Evolutionary conservation across 2,888 invertebrate genomes (phyloP), one percentile per base, ranked within the genome.

Genomic region (Callyntrura guangdongensis): DNA sequence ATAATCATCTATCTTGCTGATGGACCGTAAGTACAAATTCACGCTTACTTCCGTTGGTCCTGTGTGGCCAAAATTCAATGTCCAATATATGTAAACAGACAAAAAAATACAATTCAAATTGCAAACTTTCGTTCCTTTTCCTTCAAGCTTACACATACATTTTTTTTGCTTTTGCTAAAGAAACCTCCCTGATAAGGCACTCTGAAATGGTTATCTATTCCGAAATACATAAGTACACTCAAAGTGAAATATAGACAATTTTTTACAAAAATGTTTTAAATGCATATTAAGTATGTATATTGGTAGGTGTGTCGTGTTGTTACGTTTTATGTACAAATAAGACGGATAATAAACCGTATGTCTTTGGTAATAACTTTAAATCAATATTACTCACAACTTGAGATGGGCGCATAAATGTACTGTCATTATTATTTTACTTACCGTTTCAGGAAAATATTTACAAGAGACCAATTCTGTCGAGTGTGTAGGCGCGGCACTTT

Each of bases 1-100:
- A 96, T 98, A 98, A 97, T 99, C 99, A 96, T 98, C 98, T 96
- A 99, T 99, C 97, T 98, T 98, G 97, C 98, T 98, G 97, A 99
- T 98, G 96, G 98, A 99, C 95, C 99, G 97, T 94, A 99, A 97
- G 96, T 97, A 98, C 96, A 99, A 97, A 97, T 99, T 99, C 96
- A 99, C 98, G 95, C 96, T 96, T 95, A 99, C 98, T 96, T 97
- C 83, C 86, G 94, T 94, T 87, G 94, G 87, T 92, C 91, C 93
- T 93, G 92, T 91, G 88, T 90, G 92, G 91, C 92, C 91, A 93
- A 92, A 92, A 89, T 90, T 91, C 91, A 90, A 85, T 89, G 85
- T 90, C 90, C 92, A 83, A 81, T 22, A 85, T 89, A 85, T 72
- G 82, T 89, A 49, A 86, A 89, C 86, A 86, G 74, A 91, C 82